Conservation (phyloP, 2,797 vertebrate genomes). For the Limosa lapponica region DNA sequence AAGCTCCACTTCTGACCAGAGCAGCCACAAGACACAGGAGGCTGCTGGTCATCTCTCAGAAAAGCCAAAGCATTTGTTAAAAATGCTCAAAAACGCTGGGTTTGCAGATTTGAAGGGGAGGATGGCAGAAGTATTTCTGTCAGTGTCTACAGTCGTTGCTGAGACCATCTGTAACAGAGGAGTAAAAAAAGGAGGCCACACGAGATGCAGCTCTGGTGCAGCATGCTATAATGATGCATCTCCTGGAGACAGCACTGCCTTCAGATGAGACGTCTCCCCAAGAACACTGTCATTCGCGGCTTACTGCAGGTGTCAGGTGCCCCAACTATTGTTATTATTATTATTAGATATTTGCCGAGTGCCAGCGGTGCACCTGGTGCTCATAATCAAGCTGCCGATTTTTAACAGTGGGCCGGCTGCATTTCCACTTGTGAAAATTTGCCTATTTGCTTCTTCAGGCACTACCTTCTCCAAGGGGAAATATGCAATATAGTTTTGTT, state of each 20-base stretch:
- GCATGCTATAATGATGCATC: background rate
- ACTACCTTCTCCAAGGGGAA: background rate
- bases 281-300: constrained; percentile 51
- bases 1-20: background rate
- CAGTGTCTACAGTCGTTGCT: background rate
- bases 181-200: background rate
- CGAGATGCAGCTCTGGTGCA: background rate
- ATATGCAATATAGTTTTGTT: background rate
- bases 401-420: constrained; percentile 46
- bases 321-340: constrained; percentile 39
- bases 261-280: constrained; percentile 48
- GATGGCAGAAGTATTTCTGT: background rate
- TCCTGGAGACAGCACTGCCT: background rate
- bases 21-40: background rate
- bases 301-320: constrained; percentile 59
- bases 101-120: background rate
- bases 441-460: constrained; percentile 44
- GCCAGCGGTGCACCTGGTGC: constrained; percentile 41
- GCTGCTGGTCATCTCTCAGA: background rate
- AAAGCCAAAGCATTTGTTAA: background rate
- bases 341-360: constrained; percentile 30
- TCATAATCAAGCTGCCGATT: constrained; percentile 55
- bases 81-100: background rate
- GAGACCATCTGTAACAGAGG: background rate
- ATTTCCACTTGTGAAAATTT: constrained; percentile 33